Conservation (phyloP, 2,888 invertebrate genomes). For the Netelia fuscicornis region DNA sequence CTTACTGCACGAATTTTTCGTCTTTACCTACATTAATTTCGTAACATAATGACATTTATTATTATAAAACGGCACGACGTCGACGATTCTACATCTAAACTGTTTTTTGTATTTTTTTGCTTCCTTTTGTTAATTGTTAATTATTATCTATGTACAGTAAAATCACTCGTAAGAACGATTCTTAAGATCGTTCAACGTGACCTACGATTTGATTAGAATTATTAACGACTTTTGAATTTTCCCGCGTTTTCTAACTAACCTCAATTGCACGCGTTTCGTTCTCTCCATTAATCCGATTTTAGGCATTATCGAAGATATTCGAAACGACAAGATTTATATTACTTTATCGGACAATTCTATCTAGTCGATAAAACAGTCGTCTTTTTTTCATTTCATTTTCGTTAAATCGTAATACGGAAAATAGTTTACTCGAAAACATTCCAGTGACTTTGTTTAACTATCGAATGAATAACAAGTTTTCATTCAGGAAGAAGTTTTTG, state of each 20-base stretch:
- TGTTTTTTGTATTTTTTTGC: conserved; percentile 16
- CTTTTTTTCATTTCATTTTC: too few relatives aligned
- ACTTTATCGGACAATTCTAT: too few relatives aligned
- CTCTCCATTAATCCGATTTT: conserved; percentile 36
- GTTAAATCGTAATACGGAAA: too few relatives aligned
- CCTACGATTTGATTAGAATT: conserved; percentile 45
- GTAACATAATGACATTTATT: conserved; percentile 54
- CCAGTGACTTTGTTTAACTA: too few relatives aligned
- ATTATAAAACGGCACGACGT: conserved; percentile 70
- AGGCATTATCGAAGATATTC: conserved; percentile 61
- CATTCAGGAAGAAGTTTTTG: neutral
- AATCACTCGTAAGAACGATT: conserved; percentile 46
- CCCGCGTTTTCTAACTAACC: conserved; percentile 11
- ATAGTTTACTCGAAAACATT: too few relatives aligned
- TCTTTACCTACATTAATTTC: conserved; percentile 22
- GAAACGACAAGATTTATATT: neutral
- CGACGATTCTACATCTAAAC: conserved; percentile 63
- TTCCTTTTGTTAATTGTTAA: conserved; percentile 33
- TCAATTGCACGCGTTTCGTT: neutral
- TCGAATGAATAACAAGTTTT: neutral
- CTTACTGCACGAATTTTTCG: conserved; percentile 28
- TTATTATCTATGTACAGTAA: conserved; percentile 70
- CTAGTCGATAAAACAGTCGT: too few relatives aligned
- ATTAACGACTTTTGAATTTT: conserved; percentile 27
- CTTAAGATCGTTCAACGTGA: conserved; percentile 49